Conservation (phyloP, 2,113 vertebrate genomes). For the Aspidoscelis tigris region DNA sequence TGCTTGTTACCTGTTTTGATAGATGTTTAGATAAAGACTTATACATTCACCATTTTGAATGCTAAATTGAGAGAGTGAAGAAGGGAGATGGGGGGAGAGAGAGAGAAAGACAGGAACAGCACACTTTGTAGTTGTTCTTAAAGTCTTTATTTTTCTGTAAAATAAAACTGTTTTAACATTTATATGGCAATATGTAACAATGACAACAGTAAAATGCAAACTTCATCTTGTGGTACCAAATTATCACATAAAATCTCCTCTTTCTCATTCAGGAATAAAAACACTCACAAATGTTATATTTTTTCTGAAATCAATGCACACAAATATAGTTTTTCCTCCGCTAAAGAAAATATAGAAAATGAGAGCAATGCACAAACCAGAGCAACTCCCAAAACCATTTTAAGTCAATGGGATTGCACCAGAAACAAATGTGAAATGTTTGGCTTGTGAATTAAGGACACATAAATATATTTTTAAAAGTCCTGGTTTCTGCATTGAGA, state of each 20-base stretch:
- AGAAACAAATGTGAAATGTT: not conserved
- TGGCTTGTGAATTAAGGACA: constrained; percentile 9
- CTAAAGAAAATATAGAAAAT: constrained; percentile 51
- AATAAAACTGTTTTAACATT: constrained; percentile 77
- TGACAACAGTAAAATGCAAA: constrained; percentile 66
- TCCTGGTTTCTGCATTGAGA: constrained; percentile 52
- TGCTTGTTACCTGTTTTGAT: not conserved
- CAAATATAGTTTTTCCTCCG: no score
- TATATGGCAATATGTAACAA: constrained; percentile 76
- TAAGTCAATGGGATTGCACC: not conserved
- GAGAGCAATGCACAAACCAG: constrained; percentile 9
- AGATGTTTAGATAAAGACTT: not conserved
- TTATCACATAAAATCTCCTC: constrained; percentile 57
- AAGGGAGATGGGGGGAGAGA: no score
- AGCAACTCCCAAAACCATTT: not conserved
- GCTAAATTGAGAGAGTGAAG: no score
- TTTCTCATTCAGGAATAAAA: constrained; percentile 54
- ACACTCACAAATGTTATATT: constrained; percentile 36
- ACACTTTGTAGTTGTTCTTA: constrained; percentile 53
- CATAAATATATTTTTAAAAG: constrained; percentile 43
- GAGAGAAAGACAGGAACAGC: constrained; percentile 27
- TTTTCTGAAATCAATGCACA: no score
- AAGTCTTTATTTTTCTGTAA: constrained; percentile 84
- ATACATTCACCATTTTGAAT: not conserved
- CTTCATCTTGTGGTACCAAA: constrained; percentile 43